A percentile compares a stretch with the other conserved stretches of the same genome.
phyloP scores from a whole-genome alignment of 2,797 vertebrate species.

The Semaprochilodus insignis region DNA sequence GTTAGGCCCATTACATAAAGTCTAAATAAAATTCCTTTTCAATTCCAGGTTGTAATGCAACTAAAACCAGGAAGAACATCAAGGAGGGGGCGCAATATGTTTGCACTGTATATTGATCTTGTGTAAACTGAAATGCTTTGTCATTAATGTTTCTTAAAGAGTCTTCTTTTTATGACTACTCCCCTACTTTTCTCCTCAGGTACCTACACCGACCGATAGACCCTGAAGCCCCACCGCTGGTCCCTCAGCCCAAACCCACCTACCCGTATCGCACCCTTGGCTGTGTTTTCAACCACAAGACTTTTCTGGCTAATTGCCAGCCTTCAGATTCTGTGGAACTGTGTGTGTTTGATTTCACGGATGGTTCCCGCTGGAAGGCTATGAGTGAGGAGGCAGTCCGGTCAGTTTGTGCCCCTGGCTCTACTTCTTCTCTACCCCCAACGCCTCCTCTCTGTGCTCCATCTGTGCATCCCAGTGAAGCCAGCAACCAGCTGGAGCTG shows the following conservation, averaged over 20 bases:
- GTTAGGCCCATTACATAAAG: no score
- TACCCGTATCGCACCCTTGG: slow-evolving; percentile 92
- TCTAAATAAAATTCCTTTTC: no score
- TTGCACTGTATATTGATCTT: no score
- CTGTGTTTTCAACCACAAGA: slow-evolving; percentile 93
- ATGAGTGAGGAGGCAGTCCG: slow-evolving; percentile 95
- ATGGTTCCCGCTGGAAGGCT: slow-evolving; percentile 94
- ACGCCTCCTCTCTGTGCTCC: slow-evolving; percentile 88
- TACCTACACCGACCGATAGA: slow-evolving; percentile 88
- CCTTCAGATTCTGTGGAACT: slow-evolving; percentile 89
- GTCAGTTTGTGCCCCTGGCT: slow-evolving; percentile 89
- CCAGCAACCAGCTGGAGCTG: slow-evolving; percentile 92
- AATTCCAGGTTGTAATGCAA: no score
- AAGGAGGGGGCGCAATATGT: no score
- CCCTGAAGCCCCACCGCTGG: slow-evolving; percentile 85
- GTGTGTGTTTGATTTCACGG: slow-evolving; percentile 88
- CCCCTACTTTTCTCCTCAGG: slow-evolving; percentile 68
- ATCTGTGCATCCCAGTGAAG: slow-evolving; percentile 79
- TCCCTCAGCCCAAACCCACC: slow-evolving; percentile 84
- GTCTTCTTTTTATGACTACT: neutral
- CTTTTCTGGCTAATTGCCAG: slow-evolving; percentile 93
- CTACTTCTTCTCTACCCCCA: slow-evolving; percentile 83
- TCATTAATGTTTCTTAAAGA: no score
- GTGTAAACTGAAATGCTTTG: no score
- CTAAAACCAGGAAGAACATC: no score